These are phyloP conservation scores for Epistrophe eligans DNA, from an alignment of 2,888 invertebrate genomes.

Conservation along the genomic window DNA sequence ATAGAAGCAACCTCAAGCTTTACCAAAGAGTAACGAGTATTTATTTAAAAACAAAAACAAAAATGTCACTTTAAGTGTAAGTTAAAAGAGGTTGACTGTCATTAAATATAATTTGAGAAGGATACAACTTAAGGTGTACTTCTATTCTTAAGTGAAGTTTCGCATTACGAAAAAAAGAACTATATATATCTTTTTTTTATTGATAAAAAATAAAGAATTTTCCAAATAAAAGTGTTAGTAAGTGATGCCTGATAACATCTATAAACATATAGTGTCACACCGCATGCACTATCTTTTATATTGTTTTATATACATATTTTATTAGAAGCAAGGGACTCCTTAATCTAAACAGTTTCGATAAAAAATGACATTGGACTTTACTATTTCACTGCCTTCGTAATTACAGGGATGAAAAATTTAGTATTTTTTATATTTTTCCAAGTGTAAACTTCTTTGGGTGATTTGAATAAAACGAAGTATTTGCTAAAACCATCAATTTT, in stretches of 20 bases:
- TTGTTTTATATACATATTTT: not conserved
- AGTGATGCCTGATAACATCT: not conserved
- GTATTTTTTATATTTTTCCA: not conserved
- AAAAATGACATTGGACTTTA: not conserved
- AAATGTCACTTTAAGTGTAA: not conserved
- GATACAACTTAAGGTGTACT: not conserved
- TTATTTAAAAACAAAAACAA: not conserved
- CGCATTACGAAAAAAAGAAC: not conserved
- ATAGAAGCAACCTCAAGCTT: not conserved
- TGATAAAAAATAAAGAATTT: not conserved
- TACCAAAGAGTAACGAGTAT: not conserved
- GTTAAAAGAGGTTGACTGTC: not conserved
- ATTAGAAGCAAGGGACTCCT: slow-evolving; percentile 1
- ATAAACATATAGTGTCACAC: slow-evolving; percentile 8
- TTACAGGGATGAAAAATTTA: not conserved
- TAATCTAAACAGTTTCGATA: not conserved
- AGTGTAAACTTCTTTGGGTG: no score
- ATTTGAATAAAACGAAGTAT: no score
- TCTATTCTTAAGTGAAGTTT: not conserved
- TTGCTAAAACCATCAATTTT: no score
- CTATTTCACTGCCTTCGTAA: not conserved
- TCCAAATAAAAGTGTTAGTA: slow-evolving; percentile 6
- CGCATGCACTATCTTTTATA: not conserved
- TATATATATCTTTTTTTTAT: not conserved
- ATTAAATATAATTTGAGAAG: not conserved